Evolutionary conservation across 2,888 invertebrate species (phyloP).

Genomic region (Melieria crassipennis): DNA sequence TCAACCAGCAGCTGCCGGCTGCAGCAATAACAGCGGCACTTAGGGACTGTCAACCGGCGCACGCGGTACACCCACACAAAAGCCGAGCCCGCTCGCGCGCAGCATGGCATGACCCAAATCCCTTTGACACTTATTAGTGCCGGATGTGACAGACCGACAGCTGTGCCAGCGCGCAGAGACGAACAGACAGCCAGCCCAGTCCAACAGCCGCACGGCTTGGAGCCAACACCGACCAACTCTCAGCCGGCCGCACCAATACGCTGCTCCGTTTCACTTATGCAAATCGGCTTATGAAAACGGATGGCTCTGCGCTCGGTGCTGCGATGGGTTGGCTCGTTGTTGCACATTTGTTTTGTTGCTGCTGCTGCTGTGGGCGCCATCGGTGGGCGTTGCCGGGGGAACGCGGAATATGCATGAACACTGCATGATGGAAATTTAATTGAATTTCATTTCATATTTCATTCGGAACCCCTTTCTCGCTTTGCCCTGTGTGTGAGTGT

Average conservation of each 20-base stretch:
- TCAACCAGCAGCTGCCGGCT: not conserved
- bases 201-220: not conserved
- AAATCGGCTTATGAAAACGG: constrained; percentile 12
- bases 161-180: not conserved
- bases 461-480: not conserved
- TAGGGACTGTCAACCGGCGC: constrained; percentile 35
- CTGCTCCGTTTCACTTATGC: constrained; percentile 2
- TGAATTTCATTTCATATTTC: constrained; percentile 29
- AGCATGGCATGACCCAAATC: not conserved
- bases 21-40: constrained; percentile 28
- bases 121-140: constrained; percentile 2
- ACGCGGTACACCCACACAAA: not conserved
- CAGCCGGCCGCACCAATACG: not conserved
- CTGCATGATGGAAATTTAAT: constrained; percentile 28
- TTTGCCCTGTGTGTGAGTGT: not conserved
- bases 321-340: no score
- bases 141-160: not conserved
- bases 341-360: not conserved
- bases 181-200: not conserved
- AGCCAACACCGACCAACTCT: not conserved
- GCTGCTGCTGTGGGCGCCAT: not conserved
- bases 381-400: no score
- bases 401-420: not conserved
- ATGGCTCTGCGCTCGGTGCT: not conserved
- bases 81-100: constrained; percentile 36